Evolutionary conservation across 2,888 invertebrate species (phyloP).

Genomic region (Philopedon plagiatum): DNA sequence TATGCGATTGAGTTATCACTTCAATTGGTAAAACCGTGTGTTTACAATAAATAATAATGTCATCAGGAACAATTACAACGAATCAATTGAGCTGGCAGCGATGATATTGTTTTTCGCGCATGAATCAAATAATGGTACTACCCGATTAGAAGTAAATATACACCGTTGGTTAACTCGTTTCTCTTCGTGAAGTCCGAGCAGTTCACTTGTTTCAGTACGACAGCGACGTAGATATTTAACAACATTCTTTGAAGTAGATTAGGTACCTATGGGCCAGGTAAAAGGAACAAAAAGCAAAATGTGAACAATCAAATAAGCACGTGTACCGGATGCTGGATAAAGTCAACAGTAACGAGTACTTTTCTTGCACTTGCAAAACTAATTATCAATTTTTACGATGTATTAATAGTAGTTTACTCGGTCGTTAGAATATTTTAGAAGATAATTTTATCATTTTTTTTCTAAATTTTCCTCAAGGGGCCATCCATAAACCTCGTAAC

Average conservation of each 20-base stretch:
- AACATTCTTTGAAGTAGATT: constrained; percentile 25
- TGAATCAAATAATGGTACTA: constrained; percentile 33
- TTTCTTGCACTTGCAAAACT: background rate
- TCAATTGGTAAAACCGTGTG: constrained; percentile 26
- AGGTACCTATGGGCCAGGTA: constrained; percentile 21
- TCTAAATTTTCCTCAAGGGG: too few relatives aligned
- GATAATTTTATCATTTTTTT: too few relatives aligned
- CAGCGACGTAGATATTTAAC: constrained; percentile 21
- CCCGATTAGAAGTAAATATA: constrained; percentile 23
- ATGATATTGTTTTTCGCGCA: constrained; percentile 34
- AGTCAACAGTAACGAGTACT: constrained; percentile 11
- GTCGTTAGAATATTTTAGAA: too few relatives aligned
- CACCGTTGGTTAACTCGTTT: constrained; percentile 36
- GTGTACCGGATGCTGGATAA: constrained; percentile 25
- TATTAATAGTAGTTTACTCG: too few relatives aligned
- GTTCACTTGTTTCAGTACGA: constrained; percentile 18
- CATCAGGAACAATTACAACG: constrained; percentile 5
- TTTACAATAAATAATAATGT: constrained; percentile 27
- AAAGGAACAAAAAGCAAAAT: constrained; percentile 19
- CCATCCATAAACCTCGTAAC: too few relatives aligned
- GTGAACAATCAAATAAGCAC: constrained; percentile 22
- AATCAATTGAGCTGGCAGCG: constrained; percentile 26
- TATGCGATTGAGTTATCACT: constrained; percentile 18
- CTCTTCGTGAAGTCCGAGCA: constrained; percentile 35
- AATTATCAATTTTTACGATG: too few relatives aligned